phyloP scores from a whole-genome alignment of 1,140 invertebrate species.

The Drosophila pseudoobscura region DNA sequence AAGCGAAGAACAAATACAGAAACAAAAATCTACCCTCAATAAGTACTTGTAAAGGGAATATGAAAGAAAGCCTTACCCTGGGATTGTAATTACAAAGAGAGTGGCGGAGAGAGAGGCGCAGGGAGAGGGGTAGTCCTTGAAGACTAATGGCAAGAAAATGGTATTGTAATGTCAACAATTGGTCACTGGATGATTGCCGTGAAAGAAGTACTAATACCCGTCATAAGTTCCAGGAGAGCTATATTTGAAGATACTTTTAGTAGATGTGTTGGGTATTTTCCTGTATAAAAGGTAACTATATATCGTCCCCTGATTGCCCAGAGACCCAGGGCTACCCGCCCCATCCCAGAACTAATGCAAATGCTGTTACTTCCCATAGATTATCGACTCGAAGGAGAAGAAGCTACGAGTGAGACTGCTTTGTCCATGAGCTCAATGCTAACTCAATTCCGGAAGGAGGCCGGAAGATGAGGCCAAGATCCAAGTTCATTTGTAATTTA shows the following conservation, averaged over 20 bases:
- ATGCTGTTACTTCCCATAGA: constrained; percentile 34
- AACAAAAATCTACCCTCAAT: constrained; percentile 27
- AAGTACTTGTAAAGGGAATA: constrained; percentile 1
- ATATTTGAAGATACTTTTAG: no score
- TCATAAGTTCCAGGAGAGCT: no score
- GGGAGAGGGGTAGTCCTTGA: not conserved
- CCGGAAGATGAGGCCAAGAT: constrained; percentile 13
- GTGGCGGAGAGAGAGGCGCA: not conserved
- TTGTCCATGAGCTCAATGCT: constrained; percentile 1
- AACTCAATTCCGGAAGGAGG: constrained; percentile 2
- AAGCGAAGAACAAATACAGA: constrained; percentile 31
- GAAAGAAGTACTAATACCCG: no score
- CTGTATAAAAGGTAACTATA: no score
- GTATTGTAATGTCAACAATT: constrained; percentile 12
- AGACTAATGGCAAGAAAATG: not conserved
- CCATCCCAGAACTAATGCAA: constrained; percentile 32
- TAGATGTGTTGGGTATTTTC: no score
- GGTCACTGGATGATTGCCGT: not conserved
- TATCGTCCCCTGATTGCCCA: constrained; percentile 27
- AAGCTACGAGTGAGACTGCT: constrained; percentile 16
- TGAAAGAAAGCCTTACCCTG: not conserved
- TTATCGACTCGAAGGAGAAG: constrained; percentile 21
- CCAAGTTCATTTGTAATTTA: constrained; percentile 74
- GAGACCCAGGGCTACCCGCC: constrained; percentile 13
- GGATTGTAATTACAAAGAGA: constrained; percentile 22